phyloP scores from a whole-genome alignment of 2,888 invertebrate genomes.

The Gasteruption jaculator region DNA sequence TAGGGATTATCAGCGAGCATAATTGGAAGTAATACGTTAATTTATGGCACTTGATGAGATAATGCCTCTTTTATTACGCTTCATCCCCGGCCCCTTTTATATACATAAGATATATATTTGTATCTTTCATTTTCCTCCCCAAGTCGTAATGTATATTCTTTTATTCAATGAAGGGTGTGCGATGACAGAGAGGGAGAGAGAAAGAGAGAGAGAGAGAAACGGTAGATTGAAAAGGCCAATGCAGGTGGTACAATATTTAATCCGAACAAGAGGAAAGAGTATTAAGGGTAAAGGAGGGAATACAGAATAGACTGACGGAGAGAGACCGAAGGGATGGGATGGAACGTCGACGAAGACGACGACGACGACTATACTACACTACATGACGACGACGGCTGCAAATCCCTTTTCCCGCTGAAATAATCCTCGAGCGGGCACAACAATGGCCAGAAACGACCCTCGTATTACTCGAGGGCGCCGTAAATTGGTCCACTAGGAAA shows the following conservation, averaged over 20 bases:
- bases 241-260: too few relatives aligned
- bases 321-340: neutral
- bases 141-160: too few relatives aligned
- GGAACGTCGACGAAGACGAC: neutral
- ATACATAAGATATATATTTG: too few relatives aligned
- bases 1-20: too few relatives aligned
- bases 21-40: too few relatives aligned
- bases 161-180: too few relatives aligned
- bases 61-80: too few relatives aligned
- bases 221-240: neutral
- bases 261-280: too few relatives aligned
- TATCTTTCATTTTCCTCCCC: too few relatives aligned
- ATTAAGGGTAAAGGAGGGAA: neutral
- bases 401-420: constrained; percentile 29
- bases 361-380: neutral
- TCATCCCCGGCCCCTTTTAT: too few relatives aligned
- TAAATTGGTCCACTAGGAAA: constrained; percentile 43
- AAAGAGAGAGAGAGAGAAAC: neutral
- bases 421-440: constrained; percentile 33
- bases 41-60: too few relatives aligned
- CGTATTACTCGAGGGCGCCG: constrained; percentile 37
- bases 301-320: neutral
- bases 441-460: constrained; percentile 42
- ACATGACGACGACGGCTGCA: constrained; percentile 20
- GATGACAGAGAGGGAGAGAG: neutral